phyloP scores from a whole-genome alignment of 2,797 vertebrate genomes.

The Carcharodon carcharias region DNA sequence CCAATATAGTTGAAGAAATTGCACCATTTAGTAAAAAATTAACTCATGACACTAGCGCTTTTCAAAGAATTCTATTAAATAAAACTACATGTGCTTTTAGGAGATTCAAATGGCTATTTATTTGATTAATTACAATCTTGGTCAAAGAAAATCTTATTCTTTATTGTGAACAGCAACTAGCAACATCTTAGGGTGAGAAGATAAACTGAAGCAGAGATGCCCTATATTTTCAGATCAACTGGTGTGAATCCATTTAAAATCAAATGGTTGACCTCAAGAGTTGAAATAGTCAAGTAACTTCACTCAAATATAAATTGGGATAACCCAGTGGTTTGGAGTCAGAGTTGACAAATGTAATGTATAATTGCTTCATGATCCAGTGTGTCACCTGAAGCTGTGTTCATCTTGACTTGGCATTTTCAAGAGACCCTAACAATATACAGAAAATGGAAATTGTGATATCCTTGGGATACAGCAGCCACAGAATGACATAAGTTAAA shows the following conservation, averaged over 20 bases:
- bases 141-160: background rate
- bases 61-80: background rate
- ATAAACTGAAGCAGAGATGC: background rate
- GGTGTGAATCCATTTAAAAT: background rate
- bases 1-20: background rate
- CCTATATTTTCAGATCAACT: background rate
- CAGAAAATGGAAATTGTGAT: too few relatives aligned
- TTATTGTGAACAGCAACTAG: background rate
- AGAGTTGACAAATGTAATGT: background rate
- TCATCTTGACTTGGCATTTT: too few relatives aligned
- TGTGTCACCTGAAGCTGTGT: background rate
- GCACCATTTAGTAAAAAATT: background rate
- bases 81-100: background rate
- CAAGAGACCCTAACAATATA: too few relatives aligned
- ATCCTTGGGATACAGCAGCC: too few relatives aligned
- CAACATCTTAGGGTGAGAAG: background rate
- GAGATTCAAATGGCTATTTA: background rate
- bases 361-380: background rate
- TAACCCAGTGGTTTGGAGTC: background rate
- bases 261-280: background rate
- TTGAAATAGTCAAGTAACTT: background rate
- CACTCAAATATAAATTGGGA: background rate
- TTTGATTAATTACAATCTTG: conserved; percentile 3
- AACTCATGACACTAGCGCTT: background rate
- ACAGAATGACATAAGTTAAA: background rate